Evolutionary conservation across 53 echinoderm and acorn worm genomes (phyloP).

Genomic region (Zoroaster sp.): DNA sequence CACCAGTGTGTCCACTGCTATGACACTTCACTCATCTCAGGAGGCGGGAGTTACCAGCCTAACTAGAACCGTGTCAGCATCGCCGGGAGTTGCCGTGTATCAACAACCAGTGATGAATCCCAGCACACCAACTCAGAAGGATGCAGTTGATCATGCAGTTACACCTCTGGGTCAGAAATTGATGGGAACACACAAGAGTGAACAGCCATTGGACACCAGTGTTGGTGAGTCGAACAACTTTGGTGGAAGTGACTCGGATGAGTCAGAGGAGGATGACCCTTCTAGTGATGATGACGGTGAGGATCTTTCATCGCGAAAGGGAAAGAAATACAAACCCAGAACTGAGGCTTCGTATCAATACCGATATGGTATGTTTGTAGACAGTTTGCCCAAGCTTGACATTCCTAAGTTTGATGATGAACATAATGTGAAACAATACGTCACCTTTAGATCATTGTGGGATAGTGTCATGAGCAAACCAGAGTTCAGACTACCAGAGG

Average conservation of each 20-base stretch:
- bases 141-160: neutral
- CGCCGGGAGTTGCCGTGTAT: neutral
- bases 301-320: neutral
- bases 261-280: neutral
- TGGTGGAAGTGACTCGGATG: neutral
- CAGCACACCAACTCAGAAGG: neutral
- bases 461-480: slow-evolving; percentile 37
- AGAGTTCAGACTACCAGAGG: slow-evolving; percentile 26
- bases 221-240: neutral
- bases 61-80: neutral
- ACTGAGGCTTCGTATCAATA: neutral
- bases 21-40: neutral
- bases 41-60: neutral
- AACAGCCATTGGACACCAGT: neutral
- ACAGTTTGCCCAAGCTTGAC: slow-evolving; percentile 30
- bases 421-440: slow-evolving; percentile 29
- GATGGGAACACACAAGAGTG: too few relatives aligned
- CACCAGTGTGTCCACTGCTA: neutral
- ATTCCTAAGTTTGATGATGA: slow-evolving; percentile 27
- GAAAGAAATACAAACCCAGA: neutral
- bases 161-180: neutral
- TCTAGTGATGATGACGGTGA: too few relatives aligned
- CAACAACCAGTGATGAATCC: neutral
- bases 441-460: slow-evolving; percentile 22
- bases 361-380: neutral